Percentiles rank a stretch among this genome's conserved stretches.
Evolutionary conservation across 2,113 vertebrate species (phyloP).

Genomic region (Ranitomeya imitator): DNA sequence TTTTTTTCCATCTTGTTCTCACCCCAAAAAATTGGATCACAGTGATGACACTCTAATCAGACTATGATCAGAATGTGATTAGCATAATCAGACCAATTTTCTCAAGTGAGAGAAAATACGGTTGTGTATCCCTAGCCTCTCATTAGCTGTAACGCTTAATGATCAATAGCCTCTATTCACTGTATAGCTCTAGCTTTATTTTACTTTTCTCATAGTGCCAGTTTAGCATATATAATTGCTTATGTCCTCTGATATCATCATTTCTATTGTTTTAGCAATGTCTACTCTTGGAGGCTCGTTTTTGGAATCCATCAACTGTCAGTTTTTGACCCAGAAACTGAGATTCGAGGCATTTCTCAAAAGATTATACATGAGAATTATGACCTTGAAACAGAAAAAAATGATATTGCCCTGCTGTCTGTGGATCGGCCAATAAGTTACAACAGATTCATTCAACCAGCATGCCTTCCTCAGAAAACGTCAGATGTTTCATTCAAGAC

Average conservation of each 20-base stretch:
- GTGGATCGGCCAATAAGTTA: constrained; percentile 29
- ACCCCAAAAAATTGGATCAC: no score
- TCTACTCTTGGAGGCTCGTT: constrained; percentile 49
- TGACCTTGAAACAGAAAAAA: constrained; percentile 45
- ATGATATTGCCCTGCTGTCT: constrained; percentile 55
- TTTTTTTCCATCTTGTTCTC: no score
- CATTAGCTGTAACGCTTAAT: no score
- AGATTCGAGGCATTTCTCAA: constrained; percentile 29
- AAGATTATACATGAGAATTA: constrained; percentile 50
- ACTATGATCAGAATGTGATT: no score
- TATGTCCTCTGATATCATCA: background rate
- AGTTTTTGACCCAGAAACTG: background rate
- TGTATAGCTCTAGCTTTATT: no score
- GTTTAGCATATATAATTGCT: background rate
- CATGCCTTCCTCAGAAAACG: constrained; percentile 45
- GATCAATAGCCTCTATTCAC: no score
- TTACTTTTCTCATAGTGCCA: no score
- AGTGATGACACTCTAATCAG: no score
- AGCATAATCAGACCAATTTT: no score
- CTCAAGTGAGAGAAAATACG: no score
- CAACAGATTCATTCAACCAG: constrained; percentile 53
- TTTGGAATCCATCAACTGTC: constrained; percentile 44
- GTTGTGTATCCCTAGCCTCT: no score
- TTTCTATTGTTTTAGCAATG: constrained; percentile 14
- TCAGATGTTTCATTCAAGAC: background rate